These are phyloP conservation scores for Anorthoa munda DNA, from an alignment of 2,888 invertebrate genomes.

Conservation along the genomic window DNA sequence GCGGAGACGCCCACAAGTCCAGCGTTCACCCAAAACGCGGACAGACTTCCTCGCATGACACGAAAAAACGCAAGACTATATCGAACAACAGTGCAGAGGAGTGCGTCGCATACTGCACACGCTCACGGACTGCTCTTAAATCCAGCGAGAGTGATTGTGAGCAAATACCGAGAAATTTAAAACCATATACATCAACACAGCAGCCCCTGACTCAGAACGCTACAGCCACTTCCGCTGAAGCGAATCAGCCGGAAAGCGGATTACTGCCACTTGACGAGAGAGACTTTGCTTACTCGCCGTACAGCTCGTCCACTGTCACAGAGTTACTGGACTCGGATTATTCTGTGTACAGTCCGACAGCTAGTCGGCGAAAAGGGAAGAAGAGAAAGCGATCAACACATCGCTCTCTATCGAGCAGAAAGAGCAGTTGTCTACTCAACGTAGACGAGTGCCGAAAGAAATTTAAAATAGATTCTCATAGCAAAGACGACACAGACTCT, in stretches of 20 bases:
- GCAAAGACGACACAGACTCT: slow-evolving; percentile 78
- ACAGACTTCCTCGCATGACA: slow-evolving; percentile 86
- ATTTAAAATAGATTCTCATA: slow-evolving; percentile 90
- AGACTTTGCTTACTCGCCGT: slow-evolving; percentile 89
- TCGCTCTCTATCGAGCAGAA: slow-evolving; percentile 84
- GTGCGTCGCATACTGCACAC: slow-evolving; percentile 88
- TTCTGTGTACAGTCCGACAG: slow-evolving; percentile 88
- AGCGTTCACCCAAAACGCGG: slow-evolving; percentile 79
- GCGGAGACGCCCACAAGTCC: slow-evolving; percentile 81
- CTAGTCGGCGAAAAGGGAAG: slow-evolving; percentile 85
- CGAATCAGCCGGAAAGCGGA: slow-evolving; percentile 84
- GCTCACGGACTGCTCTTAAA: slow-evolving; percentile 88
- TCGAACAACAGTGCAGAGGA: slow-evolving; percentile 80
- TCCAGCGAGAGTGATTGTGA: slow-evolving; percentile 86
- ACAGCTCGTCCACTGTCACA: slow-evolving; percentile 88
- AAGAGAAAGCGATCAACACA: slow-evolving; percentile 87
- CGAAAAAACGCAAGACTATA: slow-evolving; percentile 83
- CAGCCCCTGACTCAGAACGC: slow-evolving; percentile 74
- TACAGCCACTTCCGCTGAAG: slow-evolving; percentile 75
- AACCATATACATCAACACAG: slow-evolving; percentile 73
- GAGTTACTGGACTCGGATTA: slow-evolving; percentile 88
- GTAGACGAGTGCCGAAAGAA: slow-evolving; percentile 85
- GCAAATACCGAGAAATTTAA: slow-evolving; percentile 76
- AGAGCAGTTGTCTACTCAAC: slow-evolving; percentile 81
- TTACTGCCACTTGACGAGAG: slow-evolving; percentile 88